A percentile compares a stretch with the other conserved stretches of the same genome.
Evolutionary conservation across 2,888 invertebrate genomes (phyloP).

Genomic region (Meiosimyza platycephala): DNA sequence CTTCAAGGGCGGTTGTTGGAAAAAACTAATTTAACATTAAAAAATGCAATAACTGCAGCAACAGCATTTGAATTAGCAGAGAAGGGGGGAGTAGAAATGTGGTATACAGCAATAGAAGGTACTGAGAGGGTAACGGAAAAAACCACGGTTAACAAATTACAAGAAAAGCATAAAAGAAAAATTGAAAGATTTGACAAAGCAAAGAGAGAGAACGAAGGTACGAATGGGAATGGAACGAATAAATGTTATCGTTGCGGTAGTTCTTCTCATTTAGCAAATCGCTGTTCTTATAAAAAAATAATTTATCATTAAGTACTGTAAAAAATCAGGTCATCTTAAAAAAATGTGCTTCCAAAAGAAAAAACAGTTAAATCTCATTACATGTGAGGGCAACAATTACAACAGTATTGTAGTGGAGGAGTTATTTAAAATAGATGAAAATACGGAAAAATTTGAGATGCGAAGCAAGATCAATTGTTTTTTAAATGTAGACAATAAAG

Average conservation of each 20-base stretch:
- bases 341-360: conserved; percentile 35
- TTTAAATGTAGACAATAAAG: conserved; percentile 8
- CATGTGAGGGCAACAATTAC: conserved; percentile 3
- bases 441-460: background rate
- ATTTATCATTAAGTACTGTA: conserved; percentile 36
- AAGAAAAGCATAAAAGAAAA: conserved; percentile 11
- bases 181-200: background rate
- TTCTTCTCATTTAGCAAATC: conserved; percentile 26
- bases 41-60: conserved; percentile 22
- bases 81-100: conserved; percentile 7
- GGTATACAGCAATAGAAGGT: background rate
- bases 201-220: background rate
- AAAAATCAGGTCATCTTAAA: conserved; percentile 33
- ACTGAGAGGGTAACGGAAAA: background rate
- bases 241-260: conserved; percentile 36
- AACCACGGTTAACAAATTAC: conserved; percentile 21
- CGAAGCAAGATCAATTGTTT: background rate
- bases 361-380: conserved; percentile 24
- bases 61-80: conserved; percentile 14
- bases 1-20: conserved; percentile 13
- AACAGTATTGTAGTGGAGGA: conserved; percentile 11
- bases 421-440: conserved; percentile 31
- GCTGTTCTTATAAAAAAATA: conserved; percentile 23
- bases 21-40: conserved; percentile 10
- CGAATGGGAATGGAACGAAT: background rate